Conservation (phyloP, 2,113 vertebrate genomes). For the Corapipo altera region DNA sequence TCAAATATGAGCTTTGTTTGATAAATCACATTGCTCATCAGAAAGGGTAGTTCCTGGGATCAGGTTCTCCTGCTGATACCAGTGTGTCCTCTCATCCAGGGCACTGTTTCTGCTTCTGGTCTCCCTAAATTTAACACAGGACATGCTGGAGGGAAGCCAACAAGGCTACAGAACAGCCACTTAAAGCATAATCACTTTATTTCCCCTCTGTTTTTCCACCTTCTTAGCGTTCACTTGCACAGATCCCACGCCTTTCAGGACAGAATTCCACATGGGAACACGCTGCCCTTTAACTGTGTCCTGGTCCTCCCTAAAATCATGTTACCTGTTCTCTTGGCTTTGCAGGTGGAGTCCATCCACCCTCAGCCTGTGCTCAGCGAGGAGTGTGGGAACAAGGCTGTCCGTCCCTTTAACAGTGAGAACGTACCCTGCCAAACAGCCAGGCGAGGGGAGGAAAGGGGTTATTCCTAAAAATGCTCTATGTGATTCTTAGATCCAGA, state of each 20-base stretch:
- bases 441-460: not conserved
- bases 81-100: not conserved
- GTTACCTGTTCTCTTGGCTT: conserved; percentile 29
- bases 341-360: not conserved
- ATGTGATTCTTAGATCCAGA: no score
- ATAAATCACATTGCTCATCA: not conserved
- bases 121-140: conserved; percentile 38
- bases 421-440: not conserved
- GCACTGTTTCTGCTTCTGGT: not conserved
- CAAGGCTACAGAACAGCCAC: not conserved
- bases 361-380: not conserved
- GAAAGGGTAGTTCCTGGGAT: not conserved
- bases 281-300: not conserved
- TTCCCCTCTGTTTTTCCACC: not conserved
- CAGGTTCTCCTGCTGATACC: not conserved
- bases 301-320: not conserved
- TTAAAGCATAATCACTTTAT: not conserved
- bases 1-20: not conserved
- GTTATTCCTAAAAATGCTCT: not conserved
- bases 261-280: not conserved
- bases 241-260: not conserved
- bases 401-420: not conserved
- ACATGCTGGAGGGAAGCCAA: not conserved
- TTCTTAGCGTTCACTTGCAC: not conserved
- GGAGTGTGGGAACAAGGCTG: not conserved